phyloP scores from a whole-genome alignment of 2,888 invertebrate genomes.

The Spialia ferax region DNA sequence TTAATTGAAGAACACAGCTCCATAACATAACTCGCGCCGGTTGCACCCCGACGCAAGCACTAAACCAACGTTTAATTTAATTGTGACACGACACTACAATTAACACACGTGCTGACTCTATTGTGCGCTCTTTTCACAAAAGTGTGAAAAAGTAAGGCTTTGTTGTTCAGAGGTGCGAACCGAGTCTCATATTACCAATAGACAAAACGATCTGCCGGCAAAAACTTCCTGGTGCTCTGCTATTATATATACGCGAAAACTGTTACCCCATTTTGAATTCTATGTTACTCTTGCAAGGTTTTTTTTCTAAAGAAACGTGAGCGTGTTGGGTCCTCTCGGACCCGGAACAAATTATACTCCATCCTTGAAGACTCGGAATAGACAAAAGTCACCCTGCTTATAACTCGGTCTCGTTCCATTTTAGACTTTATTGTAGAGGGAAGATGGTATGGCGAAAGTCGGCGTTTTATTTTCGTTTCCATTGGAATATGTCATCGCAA shows the following conservation, averaged over 20 bases:
- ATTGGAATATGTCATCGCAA: constrained; percentile 81
- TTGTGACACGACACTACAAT: constrained; percentile 65
- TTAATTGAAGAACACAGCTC: constrained; percentile 36
- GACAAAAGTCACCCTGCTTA: constrained; percentile 77
- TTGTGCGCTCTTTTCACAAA: constrained; percentile 69
- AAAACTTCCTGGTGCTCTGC: constrained; percentile 52
- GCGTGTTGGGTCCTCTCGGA: constrained; percentile 60
- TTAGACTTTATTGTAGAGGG: constrained; percentile 62
- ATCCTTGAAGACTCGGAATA: constrained; percentile 81
- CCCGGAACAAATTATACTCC: constrained; percentile 68
- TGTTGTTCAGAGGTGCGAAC: constrained; percentile 81
- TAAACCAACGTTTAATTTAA: constrained; percentile 53
- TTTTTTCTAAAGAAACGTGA: constrained; percentile 51
- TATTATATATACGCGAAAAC: constrained; percentile 48
- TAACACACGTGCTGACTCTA: constrained; percentile 60
- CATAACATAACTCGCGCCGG: constrained; percentile 38
- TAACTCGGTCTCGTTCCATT: constrained; percentile 54
- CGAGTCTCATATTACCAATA: constrained; percentile 82
- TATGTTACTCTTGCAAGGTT: constrained; percentile 55
- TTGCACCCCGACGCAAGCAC: constrained; percentile 40
- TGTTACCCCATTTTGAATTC: constrained; percentile 53
- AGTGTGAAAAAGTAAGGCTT: constrained; percentile 77
- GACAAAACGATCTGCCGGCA: constrained; percentile 71
- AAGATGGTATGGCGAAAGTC: constrained; percentile 55
- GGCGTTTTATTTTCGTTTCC: constrained; percentile 62